phyloP scores from a whole-genome alignment of 2,113 vertebrate species.

The Chiloscyllium plagiosum region DNA sequence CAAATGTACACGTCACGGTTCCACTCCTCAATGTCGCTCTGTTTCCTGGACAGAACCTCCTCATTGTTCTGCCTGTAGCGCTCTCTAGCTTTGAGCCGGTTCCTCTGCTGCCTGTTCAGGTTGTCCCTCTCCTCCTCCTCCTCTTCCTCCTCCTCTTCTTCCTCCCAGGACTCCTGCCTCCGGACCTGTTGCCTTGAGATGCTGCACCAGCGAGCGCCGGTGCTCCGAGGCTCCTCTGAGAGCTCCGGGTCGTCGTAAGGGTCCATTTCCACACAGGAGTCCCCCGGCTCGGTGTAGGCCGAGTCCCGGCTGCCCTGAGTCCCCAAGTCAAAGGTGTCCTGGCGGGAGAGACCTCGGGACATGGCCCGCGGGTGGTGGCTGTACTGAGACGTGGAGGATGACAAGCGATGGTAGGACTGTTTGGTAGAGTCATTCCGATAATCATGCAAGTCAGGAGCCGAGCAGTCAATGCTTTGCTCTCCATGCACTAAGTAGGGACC shows the following conservation, averaged over 20 bases:
- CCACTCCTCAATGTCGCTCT: conserved; percentile 79
- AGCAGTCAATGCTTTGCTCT: conserved; percentile 67
- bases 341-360: conserved; percentile 70
- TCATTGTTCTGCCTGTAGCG: conserved; percentile 69
- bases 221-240: conserved; percentile 51
- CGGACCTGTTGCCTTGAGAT: conserved; percentile 60
- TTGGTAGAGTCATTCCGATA: conserved; percentile 62
- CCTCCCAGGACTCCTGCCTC: conserved; percentile 73
- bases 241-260: conserved; percentile 61
- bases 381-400: conserved; percentile 53
- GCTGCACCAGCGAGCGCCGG: conserved; percentile 50
- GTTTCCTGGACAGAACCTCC: conserved; percentile 56
- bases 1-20: conserved; percentile 81
- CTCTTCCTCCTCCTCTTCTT: conserved; percentile 48
- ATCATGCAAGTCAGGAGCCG: conserved; percentile 67
- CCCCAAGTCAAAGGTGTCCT: conserved; percentile 89
- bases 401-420: conserved; percentile 62
- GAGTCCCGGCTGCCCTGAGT: conserved; percentile 84
- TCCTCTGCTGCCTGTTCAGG: conserved; percentile 58
- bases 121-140: conserved; percentile 67
- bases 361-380: conserved; percentile 52
- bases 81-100: conserved; percentile 73
- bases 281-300: conserved; percentile 80
- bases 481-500: conserved; percentile 79
- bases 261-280: conserved; percentile 86